Evolutionary conservation across 2,888 invertebrate species (phyloP), one percentile per base, ranked within the genome.

Genomic region (Archips xylosteana): DNA sequence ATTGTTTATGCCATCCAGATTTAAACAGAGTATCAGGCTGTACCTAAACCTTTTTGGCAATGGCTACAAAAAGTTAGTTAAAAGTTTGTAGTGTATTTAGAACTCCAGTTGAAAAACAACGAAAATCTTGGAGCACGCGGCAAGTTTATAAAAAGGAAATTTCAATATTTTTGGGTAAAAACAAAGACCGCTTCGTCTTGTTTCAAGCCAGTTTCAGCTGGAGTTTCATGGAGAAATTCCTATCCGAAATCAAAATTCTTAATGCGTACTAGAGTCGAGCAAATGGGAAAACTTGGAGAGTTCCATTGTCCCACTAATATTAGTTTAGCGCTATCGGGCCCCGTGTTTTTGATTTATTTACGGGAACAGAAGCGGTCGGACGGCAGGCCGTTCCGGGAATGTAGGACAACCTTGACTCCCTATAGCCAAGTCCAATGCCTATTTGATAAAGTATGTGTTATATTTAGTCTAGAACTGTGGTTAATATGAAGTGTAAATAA

Each of bases 301-400:
- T 47, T 36, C 47, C 64, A 69, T 69, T 74, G 73, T 74, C 39
- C 47, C 15, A 47, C 73, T 73, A 69, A 51, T 60, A 59, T 74
- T 60, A 69, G 69, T 65, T 74, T 70, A 74, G 68, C 68, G 73
- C 57, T 13, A 57, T 59, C n/a, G 23, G 34, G 51, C 15, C 39
- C 66, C 39, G 51, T 45, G 51, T 51, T 74, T 73, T 74, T 74
- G 69, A 70, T 74, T 74, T 74, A 70, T 74, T 74, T 60, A 64
- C 68, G 51, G 42, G 36, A 63, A 62, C 68, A 32, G 67, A 42
- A 63, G 15, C 66, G 13, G 36, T 51, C 15, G 32, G n/a, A 34
- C 12, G 57, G 63, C 57, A 47, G 9, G 54, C 34, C 36, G 54
- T n/a, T 54, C 12, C 42, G 10, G 36, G 60, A 70, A 74, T 61